Evolutionary conservation across 2,888 invertebrate genomes (phyloP).

Genomic region (Diaperis boleti): DNA sequence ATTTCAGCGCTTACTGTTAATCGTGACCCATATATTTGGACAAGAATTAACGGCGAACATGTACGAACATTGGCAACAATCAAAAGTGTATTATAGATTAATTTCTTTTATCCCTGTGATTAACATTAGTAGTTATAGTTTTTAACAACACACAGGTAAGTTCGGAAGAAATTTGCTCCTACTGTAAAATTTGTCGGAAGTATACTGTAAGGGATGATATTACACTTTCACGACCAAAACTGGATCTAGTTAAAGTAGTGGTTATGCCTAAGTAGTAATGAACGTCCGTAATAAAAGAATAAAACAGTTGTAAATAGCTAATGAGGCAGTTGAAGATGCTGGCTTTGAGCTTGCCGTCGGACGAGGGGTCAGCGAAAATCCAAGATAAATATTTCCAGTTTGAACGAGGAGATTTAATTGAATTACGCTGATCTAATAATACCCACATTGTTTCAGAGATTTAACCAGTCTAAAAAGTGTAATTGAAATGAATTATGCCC

Average conservation of each 20-base stretch:
- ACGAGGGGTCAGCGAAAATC: not conserved
- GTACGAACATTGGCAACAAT: too few relatives aligned
- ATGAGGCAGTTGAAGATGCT: slow-evolving; percentile 4
- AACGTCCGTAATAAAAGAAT: slow-evolving; percentile 1
- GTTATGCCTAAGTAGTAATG: not conserved
- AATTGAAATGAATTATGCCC: slow-evolving; percentile 58
- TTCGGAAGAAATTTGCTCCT: too few relatives aligned
- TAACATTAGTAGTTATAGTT: too few relatives aligned
- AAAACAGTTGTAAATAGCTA: slow-evolving; percentile 1
- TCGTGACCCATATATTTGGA: too few relatives aligned
- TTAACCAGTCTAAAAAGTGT: slow-evolving; percentile 51
- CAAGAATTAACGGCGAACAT: too few relatives aligned
- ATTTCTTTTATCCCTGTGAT: too few relatives aligned
- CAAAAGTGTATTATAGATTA: too few relatives aligned
- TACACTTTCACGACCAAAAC: not conserved
- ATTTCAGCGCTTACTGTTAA: too few relatives aligned
- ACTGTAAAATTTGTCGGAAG: too few relatives aligned
- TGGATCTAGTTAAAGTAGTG: not conserved
- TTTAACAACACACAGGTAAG: too few relatives aligned
- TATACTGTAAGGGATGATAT: too few relatives aligned
- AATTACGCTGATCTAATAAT: slow-evolving; percentile 56
- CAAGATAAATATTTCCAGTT: slow-evolving; percentile 30
- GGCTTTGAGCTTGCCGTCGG: slow-evolving; percentile 1
- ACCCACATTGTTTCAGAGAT: slow-evolving; percentile 57
- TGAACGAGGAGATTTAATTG: slow-evolving; percentile 46